Evolutionary conservation across 2,888 invertebrate genomes (phyloP), one percentile per base, ranked within the genome.

Genomic region (Tribolium freemani): DNA sequence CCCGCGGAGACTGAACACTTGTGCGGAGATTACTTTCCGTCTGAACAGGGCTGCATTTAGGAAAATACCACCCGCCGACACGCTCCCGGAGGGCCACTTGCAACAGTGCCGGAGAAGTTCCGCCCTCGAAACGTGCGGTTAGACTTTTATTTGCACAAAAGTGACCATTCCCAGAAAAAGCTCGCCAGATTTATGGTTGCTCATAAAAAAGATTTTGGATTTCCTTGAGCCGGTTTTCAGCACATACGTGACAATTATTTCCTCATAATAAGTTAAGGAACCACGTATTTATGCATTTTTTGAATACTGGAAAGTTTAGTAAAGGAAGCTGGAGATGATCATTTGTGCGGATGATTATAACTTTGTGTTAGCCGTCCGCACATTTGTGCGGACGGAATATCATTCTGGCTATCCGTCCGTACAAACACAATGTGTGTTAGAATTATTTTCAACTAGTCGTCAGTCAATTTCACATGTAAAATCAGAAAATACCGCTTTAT

Each of bases 1-100:
- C 79, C 73, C 69, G 76, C 77, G 77, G 77, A 76, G 77, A 77
- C 73, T 74, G 73, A 75, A 63, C 74, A 60, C 68, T 72, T 73
- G 74, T 72, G 71, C 71, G 63, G 57, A 71, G 71, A 68, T 71
- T 70, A 53, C 64, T 60, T 69, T 60, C 66, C 64, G 63, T 63
- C 56, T 16, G 66, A 53, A 68, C 67, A 69, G 72, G 69, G 72
- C 72, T 69, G 72, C 72, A 69, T 72, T 72, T 69, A 66, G 72
- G 53, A 56, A 60, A 72, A 69, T 72, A 48, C 72, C 72, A 72
- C 72, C 72, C 72, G 72, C 31, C 31, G 72, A 63, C 63, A 21
- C 10, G 66, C 61, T 61, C 50, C 68, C 63, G 56, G 69, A 63
- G 67, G 57, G 61, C 44, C 61, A 31, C 50, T 50, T 10, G 74